phyloP scores from a whole-genome alignment of 1,140 invertebrate species.

The Drosophila willistoni region DNA sequence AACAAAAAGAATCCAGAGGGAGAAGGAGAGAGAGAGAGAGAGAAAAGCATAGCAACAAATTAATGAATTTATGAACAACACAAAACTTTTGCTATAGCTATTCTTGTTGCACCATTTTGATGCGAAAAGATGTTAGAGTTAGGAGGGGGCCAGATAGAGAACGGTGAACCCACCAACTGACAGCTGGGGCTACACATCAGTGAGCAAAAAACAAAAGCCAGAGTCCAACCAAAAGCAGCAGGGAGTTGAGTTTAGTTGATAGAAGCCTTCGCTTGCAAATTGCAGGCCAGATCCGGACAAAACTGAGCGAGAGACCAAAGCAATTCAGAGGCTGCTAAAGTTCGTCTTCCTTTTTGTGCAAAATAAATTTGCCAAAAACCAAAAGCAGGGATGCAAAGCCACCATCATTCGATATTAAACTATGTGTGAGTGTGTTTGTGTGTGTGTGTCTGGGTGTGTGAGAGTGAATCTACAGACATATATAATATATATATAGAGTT shows the following conservation, averaged over 20 bases:
- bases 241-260: constrained; percentile 33
- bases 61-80: constrained; percentile 80
- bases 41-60: constrained; percentile 56
- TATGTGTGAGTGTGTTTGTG: constrained; percentile 12
- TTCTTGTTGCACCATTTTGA: constrained; percentile 49
- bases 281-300: constrained; percentile 6
- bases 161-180: constrained; percentile 49
- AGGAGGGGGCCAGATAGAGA: background rate
- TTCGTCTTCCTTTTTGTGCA: constrained; percentile 60
- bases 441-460: constrained; percentile 26
- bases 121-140: background rate
- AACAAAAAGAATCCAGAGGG: constrained; percentile 2
- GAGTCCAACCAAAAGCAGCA: constrained; percentile 32
- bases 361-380: constrained; percentile 66
- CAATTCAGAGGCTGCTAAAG: constrained; percentile 42
- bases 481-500: constrained; percentile 53
- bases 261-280: constrained; percentile 23
- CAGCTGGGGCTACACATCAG: constrained; percentile 47
- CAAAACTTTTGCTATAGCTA: constrained; percentile 63
- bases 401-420: constrained; percentile 45
- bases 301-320: constrained; percentile 10
- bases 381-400: constrained; percentile 35
- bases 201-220: constrained; percentile 50
- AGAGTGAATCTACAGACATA: constrained; percentile 46
- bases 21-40: constrained; percentile 30